Conservation (phyloP, 92 coral and sea anemone species). For the Phenganax marumi region DNA sequence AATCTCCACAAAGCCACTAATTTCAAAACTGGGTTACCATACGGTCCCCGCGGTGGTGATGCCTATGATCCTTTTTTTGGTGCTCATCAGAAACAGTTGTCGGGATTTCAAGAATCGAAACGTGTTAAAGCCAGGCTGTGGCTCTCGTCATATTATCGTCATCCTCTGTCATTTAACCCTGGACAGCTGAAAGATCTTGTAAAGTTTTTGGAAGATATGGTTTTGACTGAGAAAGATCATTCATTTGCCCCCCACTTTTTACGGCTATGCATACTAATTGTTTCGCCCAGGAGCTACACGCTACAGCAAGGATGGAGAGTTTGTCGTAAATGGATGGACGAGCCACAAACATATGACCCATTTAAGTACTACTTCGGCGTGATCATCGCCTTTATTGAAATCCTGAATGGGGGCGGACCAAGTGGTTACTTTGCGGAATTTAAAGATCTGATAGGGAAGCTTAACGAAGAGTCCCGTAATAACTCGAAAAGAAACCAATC, state of each 20-base stretch:
- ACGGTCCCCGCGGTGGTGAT: conserved; percentile 48
- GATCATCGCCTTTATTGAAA: conserved; percentile 66
- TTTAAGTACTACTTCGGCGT: conserved; percentile 72
- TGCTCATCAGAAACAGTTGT: conserved; percentile 60
- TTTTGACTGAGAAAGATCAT: neutral
- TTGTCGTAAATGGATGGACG: conserved; percentile 62
- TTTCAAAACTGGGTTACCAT: neutral
- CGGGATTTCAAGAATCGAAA: conserved; percentile 66
- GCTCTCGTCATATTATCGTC: conserved; percentile 50
- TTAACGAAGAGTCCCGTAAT: conserved; percentile 66
- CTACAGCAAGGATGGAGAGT: conserved; percentile 68
- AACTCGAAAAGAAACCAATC: conserved; percentile 64
- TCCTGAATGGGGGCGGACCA: conserved; percentile 61
- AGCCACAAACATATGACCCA: conserved; percentile 42
- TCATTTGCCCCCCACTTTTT: conserved; percentile 50
- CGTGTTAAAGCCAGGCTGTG: conserved; percentile 68
- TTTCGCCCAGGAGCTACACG: conserved; percentile 61
- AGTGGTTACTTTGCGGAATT: conserved; percentile 49
- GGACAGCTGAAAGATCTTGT: conserved; percentile 54
- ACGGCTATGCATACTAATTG: conserved; percentile 64
- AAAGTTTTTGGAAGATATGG: conserved; percentile 47
- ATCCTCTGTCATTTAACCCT: conserved; percentile 45
- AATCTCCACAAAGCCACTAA: conserved; percentile 58
- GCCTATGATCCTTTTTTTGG: conserved; percentile 63
- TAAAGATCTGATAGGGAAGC: conserved; percentile 43